Evolutionary conservation across 2,888 invertebrate genomes (phyloP), one percentile per base, ranked within the genome.

Genomic region (Pyrocoelia pectoralis): DNA sequence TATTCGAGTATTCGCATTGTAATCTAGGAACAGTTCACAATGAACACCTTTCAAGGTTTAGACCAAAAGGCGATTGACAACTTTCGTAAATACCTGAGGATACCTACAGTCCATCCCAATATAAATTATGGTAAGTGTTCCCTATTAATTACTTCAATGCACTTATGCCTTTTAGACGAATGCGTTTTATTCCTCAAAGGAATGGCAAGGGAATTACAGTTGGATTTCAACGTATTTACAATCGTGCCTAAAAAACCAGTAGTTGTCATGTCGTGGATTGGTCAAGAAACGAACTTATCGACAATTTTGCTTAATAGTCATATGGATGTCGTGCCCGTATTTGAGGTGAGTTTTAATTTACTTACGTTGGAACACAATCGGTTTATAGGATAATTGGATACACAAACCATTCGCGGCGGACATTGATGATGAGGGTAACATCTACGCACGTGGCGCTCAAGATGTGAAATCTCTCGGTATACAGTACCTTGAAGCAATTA

Each of bases 291-390:
- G 0, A 74, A 83, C 0, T 79, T 90, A 52, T 87, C 90, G 1
- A 81, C 92, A 0, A 83, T 97, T 57, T 76, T 96, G 65, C 84
- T 97, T 13, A 96, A 95, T 77, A 95, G 95, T 1, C 97, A 97
- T 76, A 95, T 93, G 87, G 97, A 97, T 77, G 97, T 97, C 1
- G 97, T 97, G 1, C 95, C 97, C 1, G 95, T 95, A 0, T 94
- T 90, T 76, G 86, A 88, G 61, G 66, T 66, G 41, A 15, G 55
- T n/a, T n/a, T n/a, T n/a, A n/a, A n/a, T n/a, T n/a, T n/a, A n/a
- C n/a, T n/a, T n/a, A n/a, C n/a, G n/a, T n/a, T n/a, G n/a, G 2
- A 94, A 33, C 9, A 10, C 2, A 33, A 33, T 4, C 9, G n/a
- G 9, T n/a, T n/a, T 33, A 33, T 74, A 93, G 93, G 92, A 96